Base-by-base conservation (phyloP, 2,797 vertebrate species). In the Echiichthys vipera region DNA sequence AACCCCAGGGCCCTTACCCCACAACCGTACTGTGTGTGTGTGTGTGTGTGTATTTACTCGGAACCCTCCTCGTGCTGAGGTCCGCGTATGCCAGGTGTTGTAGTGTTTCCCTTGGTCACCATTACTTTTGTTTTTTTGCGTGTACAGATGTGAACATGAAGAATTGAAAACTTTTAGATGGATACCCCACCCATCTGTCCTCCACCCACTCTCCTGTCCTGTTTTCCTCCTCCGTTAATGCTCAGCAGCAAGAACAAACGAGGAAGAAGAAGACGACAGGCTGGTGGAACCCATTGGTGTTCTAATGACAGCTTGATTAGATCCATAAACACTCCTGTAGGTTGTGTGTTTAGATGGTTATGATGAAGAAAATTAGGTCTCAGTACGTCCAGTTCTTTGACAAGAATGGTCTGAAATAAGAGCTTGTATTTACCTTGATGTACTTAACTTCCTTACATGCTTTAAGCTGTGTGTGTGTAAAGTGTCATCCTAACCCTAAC, bases 41-140 rank as follows among this genome's bases (percentile, higher is more conserved):
- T 55, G 59, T 55, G 65, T 90, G 95, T 96, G 95, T 96, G 96
- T 96, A 96, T 96, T 92, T 91, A 93, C 89, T 95, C 96, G 93
- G 90, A 94, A 86, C 79, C 84, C 94, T 94, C 78, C 85, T 95
- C 71, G 82, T 91, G 85, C 95, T 94, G 94, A 96, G 96, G 96
- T 97, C 96, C 94, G 94, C 96, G 96, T 97, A 96, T 96, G 96
- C 96, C 97, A 96, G 97, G 94, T 98, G 96, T 99, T 96, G 96
- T 98, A 96, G 92, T 96, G 96, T 98, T 97, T 88, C 90, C 87
- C 95, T 96, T 93, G 96, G 96, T 98, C 97, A 97, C 95, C 95
- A 88, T 95, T 86, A 69, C 63, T 71, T 87, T 72, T 69, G 57
- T 75, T 88, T 72, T 69, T 59, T 75, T 88, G 93, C 94, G 96